Base-by-base conservation (phyloP, 2,113 vertebrate genomes). In the Anhinga anhinga region DNA sequence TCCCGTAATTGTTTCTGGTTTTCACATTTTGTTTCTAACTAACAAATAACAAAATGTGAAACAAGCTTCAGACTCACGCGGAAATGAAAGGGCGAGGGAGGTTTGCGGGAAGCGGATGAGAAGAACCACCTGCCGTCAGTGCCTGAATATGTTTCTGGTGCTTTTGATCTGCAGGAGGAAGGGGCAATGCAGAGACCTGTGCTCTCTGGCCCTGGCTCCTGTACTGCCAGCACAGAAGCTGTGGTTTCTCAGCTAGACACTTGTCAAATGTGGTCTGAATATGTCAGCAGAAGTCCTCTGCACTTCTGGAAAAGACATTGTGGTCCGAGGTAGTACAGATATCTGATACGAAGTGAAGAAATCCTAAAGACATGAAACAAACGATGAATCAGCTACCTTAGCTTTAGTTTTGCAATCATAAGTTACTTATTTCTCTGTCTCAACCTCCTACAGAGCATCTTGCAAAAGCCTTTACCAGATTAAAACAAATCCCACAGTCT, bases 401-500 rank as follows among this genome's bases (percentile, higher is more conserved):
- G 67, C 82, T 82, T 92, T 77, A 82, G 62, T 96, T 94, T 56
- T 83, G 80, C 94, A 96, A 93, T 58, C 38, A 0, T 45, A 53
- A 92, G 65, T 95, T 89, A 93, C 93, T 92, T 84, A 89, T 80
- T 96, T 52, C 73, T 88, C 72, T 91, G 79, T 74, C 59, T 79
- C 49, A 93, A 3, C 96, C 95, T 97, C 93, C 86, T 97, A 91
- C 91, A 82, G 42, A 66, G 47, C 56, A 95, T 85, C 94, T 96
- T 97, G 95, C 95, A 97, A 97, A 88, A 97, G 90, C 34, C 67
- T 90, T 93, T 22, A 19, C 49, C 18, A 91, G 77, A 76, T 95
- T 95, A 97, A 76, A 95, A 59, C 29, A 91, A 96, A 95, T 95
- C 83, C 62, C 53, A 73, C 27, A 95, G 74, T 85, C 70, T 91